Percentiles rank a stretch among this genome's conserved stretches.
These are phyloP conservation scores for Tringa solitaria DNA, from an alignment of 2,113 vertebrate species.

Conservation along the genomic window DNA sequence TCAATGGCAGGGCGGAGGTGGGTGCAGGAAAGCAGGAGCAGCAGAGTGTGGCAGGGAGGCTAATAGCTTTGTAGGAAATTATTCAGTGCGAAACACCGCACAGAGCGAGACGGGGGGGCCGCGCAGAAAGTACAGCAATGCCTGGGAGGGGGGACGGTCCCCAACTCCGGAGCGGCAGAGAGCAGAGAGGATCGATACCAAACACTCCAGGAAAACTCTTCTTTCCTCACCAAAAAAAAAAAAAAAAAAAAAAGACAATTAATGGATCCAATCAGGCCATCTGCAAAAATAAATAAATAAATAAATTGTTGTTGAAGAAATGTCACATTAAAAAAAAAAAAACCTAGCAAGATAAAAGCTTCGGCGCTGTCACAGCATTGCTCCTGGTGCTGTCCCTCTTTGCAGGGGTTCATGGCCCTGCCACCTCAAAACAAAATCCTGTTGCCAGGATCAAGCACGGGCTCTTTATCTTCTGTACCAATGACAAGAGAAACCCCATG, in stretches of 20 bases:
- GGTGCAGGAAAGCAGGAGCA: conserved; percentile 54
- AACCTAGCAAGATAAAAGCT: background rate
- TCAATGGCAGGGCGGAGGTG: conserved; percentile 21
- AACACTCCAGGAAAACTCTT: background rate
- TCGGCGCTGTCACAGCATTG: accelerated
- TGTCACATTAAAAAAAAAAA: background rate
- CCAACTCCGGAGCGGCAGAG: background rate
- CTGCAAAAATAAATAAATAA: background rate
- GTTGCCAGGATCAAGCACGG: accelerated
- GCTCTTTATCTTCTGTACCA: background rate
- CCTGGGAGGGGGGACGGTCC: background rate
- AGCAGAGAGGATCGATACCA: background rate
- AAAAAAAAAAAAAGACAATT: background rate
- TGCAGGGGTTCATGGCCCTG: background rate
- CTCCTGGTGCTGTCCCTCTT: background rate
- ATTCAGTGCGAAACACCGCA: background rate
- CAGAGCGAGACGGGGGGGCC: background rate
- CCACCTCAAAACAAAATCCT: background rate
- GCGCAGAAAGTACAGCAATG: accelerated
- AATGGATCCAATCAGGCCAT: background rate
- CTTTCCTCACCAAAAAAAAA: background rate
- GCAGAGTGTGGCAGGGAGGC: conserved; percentile 43
- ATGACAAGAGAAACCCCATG: accelerated
- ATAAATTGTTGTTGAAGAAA: background rate
- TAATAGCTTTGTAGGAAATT: conserved; percentile 34